A percentile compares a stretch with the other conserved stretches of the same genome.
Evolutionary conservation across 2,888 invertebrate species (phyloP).

Genomic region (Girardia tigrina): DNA sequence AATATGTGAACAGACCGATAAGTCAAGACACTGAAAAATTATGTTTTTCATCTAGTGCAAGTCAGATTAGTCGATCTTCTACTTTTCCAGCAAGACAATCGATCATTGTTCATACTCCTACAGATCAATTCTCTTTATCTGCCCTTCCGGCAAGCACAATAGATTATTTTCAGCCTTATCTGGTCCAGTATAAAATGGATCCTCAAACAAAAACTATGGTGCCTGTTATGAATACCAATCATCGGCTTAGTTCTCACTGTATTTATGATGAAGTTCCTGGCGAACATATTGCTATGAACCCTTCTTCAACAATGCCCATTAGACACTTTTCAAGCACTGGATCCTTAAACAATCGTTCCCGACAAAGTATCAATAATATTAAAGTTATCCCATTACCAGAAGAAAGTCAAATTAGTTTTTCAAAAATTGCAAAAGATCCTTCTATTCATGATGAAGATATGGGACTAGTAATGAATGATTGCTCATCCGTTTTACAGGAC

Average conservation of each 20-base stretch:
- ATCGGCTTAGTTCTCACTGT: neutral
- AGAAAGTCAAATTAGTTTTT: neutral
- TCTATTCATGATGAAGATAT: neutral
- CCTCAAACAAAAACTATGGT: neutral
- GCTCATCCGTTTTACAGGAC: neutral
- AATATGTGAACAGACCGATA: neutral
- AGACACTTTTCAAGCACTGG: slow-evolving; percentile 4
- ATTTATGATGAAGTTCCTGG: neutral
- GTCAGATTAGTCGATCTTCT: neutral
- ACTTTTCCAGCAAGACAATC: neutral
- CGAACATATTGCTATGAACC: slow-evolving; percentile 4
- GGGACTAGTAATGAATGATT: neutral
- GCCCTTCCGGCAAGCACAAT: neutral
- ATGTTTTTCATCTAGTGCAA: slow-evolving; percentile 2
- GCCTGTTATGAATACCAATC: neutral
- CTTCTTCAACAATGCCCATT: neutral
- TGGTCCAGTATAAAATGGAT: neutral
- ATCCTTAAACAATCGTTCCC: neutral
- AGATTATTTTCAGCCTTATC: neutral
- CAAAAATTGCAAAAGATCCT: neutral
- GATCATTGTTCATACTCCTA: neutral
- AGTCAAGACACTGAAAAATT: slow-evolving; percentile 6
- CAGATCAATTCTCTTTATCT: neutral
- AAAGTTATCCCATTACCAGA: neutral
- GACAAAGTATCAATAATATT: neutral